Evolutionary conservation across 2,797 vertebrate species (phyloP).

Genomic region (Selene dorsalis): DNA sequence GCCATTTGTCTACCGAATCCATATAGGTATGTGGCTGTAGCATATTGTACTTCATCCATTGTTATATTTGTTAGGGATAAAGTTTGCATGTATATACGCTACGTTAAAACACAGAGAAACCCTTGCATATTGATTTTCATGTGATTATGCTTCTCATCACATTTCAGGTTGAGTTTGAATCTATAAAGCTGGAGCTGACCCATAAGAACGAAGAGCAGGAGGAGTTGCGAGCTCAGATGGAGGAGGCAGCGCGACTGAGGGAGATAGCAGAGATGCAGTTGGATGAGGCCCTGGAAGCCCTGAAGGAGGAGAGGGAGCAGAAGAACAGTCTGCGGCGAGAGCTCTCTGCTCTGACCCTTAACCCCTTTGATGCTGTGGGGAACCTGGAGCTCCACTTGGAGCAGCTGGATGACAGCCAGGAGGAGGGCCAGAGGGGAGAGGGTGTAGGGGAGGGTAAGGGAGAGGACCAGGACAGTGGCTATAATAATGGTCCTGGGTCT

Average conservation of each 20-base stretch:
- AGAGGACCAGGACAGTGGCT: slow-evolving; percentile 82
- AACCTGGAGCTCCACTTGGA: slow-evolving; percentile 86
- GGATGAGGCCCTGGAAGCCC: slow-evolving; percentile 89
- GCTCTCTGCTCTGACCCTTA: slow-evolving; percentile 82
- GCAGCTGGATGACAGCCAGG: slow-evolving; percentile 83
- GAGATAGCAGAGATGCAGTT: slow-evolving; percentile 88
- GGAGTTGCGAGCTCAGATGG: slow-evolving; percentile 82
- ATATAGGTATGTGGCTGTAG: background rate
- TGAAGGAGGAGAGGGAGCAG: slow-evolving; percentile 90
- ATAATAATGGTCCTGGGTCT: slow-evolving; percentile 79
- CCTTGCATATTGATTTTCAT: background rate
- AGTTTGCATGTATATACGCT: background rate
- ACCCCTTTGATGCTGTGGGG: slow-evolving; percentile 83
- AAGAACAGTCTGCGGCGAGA: slow-evolving; percentile 87
- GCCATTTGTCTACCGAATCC: background rate
- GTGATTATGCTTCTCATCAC: background rate
- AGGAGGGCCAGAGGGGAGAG: slow-evolving; percentile 73
- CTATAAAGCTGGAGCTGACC: slow-evolving; percentile 87
- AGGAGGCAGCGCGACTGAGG: slow-evolving; percentile 83
- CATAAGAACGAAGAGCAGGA: slow-evolving; percentile 88
- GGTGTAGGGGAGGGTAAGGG: slow-evolving; percentile 72
- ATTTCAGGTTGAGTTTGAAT: slow-evolving; percentile 89
- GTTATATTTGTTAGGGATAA: background rate
- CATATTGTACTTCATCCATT: background rate
- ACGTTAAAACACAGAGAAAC: background rate